Base-by-base conservation (phyloP, 2,888 invertebrate species). In the Ormia ochracea region DNA sequence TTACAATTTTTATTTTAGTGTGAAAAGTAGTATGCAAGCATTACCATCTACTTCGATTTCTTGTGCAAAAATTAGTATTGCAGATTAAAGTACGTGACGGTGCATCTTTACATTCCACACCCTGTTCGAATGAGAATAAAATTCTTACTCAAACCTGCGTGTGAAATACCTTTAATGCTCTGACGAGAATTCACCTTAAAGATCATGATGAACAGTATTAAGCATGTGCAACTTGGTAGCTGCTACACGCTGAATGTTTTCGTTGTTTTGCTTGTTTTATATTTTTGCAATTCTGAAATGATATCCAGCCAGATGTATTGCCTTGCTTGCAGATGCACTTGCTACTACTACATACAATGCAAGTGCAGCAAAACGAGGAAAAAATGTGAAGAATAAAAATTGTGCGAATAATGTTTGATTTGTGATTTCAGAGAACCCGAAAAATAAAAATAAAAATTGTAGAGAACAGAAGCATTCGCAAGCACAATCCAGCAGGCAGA, bases 341-440 rank as follows among this genome's bases (percentile, higher is more conserved):
- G 38, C 48, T 33, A 36, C 69, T 56, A 45, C 48, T 33, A 36
- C 69, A 17, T 63, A 36, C 68, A 68, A 17, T 21, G 43, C 43
- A 54, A 36, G 26, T 31, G 21, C 45, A 21, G 43, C 28, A 45
- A 45, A 61, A 45, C 17, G 7, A 33, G 41, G 4, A 17, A 43
- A 41, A 59, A 19, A 21, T 10, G 36, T 48, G 33, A 23, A 36
- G 17, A 66, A 69, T 52, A 74, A 45, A 73, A 75, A 82, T 80
- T 81, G 81, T 82, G 82, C 87, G 87, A 87, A 86, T 84, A 86
- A 85, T 87, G 86, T 88, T 87, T 87, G 87, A 87, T 87, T 87
- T 86, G 84, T 82, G 87, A 87, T 87, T 87, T 88, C 87, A 85
- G 69, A 84, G 83, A 83, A 86, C 83, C 83, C 80, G 33, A 63